A percentile compares a stretch with the other conserved stretches of the same genome.
These are phyloP conservation scores for Dendrocopos noguchii DNA, from an alignment of 2,113 vertebrate genomes.

Conservation along the genomic window DNA sequence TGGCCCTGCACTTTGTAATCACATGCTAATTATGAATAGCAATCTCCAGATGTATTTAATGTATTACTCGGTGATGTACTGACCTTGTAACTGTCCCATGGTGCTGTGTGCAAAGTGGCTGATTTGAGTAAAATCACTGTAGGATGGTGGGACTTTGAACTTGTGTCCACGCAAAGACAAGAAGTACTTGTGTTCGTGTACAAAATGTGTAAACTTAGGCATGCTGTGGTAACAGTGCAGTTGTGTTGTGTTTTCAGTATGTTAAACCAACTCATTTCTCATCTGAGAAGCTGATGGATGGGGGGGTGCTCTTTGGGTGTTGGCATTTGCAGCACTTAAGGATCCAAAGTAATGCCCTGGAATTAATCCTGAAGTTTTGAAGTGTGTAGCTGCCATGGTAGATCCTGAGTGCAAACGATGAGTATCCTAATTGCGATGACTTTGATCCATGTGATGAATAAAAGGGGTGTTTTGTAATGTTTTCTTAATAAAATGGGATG, in stretches of 20 bases:
- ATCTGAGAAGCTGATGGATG: not conserved
- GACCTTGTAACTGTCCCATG: not conserved
- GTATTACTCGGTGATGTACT: not conserved
- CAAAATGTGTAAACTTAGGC: not conserved
- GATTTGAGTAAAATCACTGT: not conserved
- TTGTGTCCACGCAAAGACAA: not conserved
- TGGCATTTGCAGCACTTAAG: not conserved
- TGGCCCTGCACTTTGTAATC: not conserved
- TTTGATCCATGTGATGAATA: not conserved
- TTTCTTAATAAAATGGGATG: constrained; percentile 11
- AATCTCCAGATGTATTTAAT: not conserved
- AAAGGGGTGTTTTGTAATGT: not conserved
- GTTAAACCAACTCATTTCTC: not conserved
- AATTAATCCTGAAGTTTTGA: not conserved
- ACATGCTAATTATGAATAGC: not conserved
- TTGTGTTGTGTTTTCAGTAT: not conserved
- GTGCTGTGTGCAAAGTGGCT: not conserved
- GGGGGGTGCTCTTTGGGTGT: not conserved
- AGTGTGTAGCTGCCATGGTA: not conserved
- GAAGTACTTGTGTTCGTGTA: not conserved
- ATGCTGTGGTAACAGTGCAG: not conserved
- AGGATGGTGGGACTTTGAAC: not conserved
- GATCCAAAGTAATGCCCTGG: not conserved
- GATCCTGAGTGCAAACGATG: not conserved
- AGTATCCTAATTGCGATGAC: not conserved